Conservation (phyloP, 2,888 invertebrate species). For the Andrena camellia region DNA sequence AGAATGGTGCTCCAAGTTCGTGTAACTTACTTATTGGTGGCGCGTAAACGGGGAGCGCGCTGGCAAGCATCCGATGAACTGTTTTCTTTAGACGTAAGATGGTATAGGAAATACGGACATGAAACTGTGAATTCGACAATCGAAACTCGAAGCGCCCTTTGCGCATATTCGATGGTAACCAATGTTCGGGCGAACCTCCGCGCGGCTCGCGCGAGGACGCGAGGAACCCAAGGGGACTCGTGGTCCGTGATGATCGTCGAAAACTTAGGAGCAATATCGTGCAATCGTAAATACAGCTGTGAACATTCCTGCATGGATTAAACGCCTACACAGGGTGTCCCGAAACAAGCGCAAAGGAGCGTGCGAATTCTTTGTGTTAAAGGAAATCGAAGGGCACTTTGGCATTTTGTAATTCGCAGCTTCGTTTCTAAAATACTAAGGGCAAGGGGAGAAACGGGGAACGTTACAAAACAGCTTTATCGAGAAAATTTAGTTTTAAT, state of each 20-base stretch:
- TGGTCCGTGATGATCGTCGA: conserved; percentile 50
- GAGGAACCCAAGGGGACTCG: conserved; percentile 8
- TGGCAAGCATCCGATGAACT: background rate
- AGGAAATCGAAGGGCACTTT: too few species aligned
- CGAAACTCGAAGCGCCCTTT: conserved; percentile 39
- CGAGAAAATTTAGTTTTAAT: too few species aligned
- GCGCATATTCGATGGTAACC: background rate
- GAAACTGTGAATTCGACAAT: conserved; percentile 69
- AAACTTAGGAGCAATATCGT: conserved; percentile 68
- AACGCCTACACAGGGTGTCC: conserved; percentile 24
- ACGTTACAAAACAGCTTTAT: too few species aligned
- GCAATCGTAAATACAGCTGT: conserved; percentile 67
- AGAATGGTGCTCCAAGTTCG: conserved; percentile 3
- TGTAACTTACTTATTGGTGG: conserved; percentile 21
- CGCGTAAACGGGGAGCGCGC: background rate
- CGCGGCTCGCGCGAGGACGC: background rate
- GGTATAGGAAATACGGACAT: conserved; percentile 17
- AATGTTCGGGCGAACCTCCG: conserved; percentile 16
- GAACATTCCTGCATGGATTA: conserved; percentile 73
- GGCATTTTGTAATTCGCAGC: too few species aligned
- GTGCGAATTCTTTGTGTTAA: too few species aligned
- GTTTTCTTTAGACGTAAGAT: conserved; percentile 38
- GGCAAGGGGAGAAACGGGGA: too few species aligned
- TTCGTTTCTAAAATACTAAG: too few species aligned
- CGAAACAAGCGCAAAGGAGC: too few species aligned